Evolutionary conservation across 2,888 invertebrate genomes (phyloP), one percentile per base, ranked within the genome.

Genomic region (Drosophila lacicola): DNA sequence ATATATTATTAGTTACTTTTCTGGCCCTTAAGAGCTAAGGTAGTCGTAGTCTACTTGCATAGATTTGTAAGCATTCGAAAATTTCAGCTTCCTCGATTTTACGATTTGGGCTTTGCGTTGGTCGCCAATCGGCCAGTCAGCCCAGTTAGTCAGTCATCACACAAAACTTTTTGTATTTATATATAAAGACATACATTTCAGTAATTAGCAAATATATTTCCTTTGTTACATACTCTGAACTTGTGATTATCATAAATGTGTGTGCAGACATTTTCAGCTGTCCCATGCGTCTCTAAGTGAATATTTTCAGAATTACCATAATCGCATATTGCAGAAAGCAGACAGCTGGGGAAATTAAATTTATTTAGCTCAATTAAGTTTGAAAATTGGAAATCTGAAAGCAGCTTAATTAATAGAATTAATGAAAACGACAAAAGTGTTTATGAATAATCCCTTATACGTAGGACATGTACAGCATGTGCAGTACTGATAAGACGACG

Each of bases 261-360:
- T 45, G 36, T 50, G 51, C 45, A 36, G 51, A 51, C 37, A 44
- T 41, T 36, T 51, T 9, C 42, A 42, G 29, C 46, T 37, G 17
- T 9, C 4, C 13, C 10, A 17, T 19, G 37, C 9, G 39, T 42
- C 0, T 54, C 3, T 37, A 4, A 14, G 36, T 55, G 36, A 14
- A 33, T 29, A 21, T 25, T 25, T 41, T 46, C 13, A 37, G 14
- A 66, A 80, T 84, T 77, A 80, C 50, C 85, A 80, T 84, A 83
- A 84, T 82, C 79, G 51, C 66, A 61, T 73, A 77, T 74, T 67
- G 62, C 68, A 41, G 39, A 44, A 53, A 60, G 17, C 60, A 49
- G 29, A 54, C 66, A 75, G 56, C 44, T 37, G n/a, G 25, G 45
- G 17, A 46, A 36, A 21, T 56, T 19, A 49, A 54, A 29, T 33